phyloP scores from a whole-genome alignment of 2,113 vertebrate genomes.

The Dasyprocta punctata region DNA sequence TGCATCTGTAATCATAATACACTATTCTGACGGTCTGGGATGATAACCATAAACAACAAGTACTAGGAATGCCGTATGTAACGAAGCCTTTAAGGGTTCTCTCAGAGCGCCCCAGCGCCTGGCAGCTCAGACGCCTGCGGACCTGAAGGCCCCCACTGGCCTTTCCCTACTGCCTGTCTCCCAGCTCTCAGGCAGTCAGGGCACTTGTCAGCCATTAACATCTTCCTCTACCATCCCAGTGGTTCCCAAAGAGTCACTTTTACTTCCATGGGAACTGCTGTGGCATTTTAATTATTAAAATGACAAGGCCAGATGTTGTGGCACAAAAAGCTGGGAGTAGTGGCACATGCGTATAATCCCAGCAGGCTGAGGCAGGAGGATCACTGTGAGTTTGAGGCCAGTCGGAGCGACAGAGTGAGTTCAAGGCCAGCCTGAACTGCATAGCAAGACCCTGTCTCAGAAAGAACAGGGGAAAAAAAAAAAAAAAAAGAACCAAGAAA shows the following conservation, averaged over 20 bases:
- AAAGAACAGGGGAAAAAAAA: too few species aligned
- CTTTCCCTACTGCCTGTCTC: not conserved
- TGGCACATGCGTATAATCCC: not conserved
- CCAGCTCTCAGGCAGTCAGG: not conserved
- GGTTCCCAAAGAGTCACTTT: not conserved
- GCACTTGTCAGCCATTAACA: not conserved
- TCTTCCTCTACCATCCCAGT: not conserved
- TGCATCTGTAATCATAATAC: too few species aligned
- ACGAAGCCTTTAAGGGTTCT: not conserved
- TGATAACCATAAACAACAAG: not conserved
- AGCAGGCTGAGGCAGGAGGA: not conserved
- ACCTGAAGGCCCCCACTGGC: not conserved
- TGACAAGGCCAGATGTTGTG: not conserved
- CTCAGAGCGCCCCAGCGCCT: not conserved
- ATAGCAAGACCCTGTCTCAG: not conserved
- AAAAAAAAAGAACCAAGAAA: too few species aligned
- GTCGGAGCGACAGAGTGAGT: too few species aligned
- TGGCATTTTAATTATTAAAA: not conserved
- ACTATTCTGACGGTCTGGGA: not conserved
- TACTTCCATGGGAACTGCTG: not conserved
- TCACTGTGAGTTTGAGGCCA: not conserved
- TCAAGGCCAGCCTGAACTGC: not conserved
- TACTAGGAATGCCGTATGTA: not conserved
- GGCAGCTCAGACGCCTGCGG: not conserved
- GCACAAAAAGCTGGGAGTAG: not conserved